Percentiles rank a stretch among this genome's conserved stretches.
phyloP scores from a whole-genome alignment of 2,888 invertebrate species.

The Blera fallax region DNA sequence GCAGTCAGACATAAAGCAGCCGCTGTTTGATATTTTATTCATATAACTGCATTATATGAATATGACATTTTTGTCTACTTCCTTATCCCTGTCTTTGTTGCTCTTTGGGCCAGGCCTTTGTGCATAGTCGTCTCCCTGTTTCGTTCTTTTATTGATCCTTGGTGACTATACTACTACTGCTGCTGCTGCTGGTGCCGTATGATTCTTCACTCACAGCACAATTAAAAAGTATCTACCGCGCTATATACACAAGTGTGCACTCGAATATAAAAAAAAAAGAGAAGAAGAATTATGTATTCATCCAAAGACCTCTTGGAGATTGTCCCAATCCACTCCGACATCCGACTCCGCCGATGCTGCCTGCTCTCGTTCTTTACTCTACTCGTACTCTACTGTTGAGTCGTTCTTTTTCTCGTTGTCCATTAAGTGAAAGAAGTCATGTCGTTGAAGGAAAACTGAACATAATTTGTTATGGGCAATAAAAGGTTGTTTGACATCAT shows the following conservation, averaged over 20 bases:
- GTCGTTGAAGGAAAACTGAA: conserved; percentile 59
- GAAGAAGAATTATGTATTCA: conserved; percentile 30
- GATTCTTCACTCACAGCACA: conserved; percentile 36
- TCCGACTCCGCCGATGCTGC: conserved; percentile 4
- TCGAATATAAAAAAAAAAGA: not conserved
- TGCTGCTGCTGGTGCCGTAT: conserved; percentile 17
- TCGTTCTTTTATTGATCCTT: conserved; percentile 50
- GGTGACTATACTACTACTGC: conserved; percentile 25
- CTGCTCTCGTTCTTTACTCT: not conserved
- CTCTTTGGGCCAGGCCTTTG: conserved; percentile 11
- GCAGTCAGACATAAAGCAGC: conserved; percentile 61
- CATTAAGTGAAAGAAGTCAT: conserved; percentile 60
- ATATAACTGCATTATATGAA: conserved; percentile 70
- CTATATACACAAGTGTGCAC: not conserved
- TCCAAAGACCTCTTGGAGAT: conserved; percentile 39
- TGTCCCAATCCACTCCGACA: conserved; percentile 19
- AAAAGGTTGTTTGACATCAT: conserved; percentile 67
- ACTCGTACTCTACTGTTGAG: not conserved
- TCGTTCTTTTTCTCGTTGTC: conserved; percentile 39
- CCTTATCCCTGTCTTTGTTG: conserved; percentile 34
- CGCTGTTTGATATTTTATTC: conserved; percentile 70
- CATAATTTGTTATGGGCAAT: conserved; percentile 70
- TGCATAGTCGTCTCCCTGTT: conserved; percentile 26
- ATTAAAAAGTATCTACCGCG: conserved; percentile 18
- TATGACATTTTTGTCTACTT: conserved; percentile 70